phyloP scores from a whole-genome alignment of 1,140 invertebrate genomes.

The Bilobella aurantiaca region DNA sequence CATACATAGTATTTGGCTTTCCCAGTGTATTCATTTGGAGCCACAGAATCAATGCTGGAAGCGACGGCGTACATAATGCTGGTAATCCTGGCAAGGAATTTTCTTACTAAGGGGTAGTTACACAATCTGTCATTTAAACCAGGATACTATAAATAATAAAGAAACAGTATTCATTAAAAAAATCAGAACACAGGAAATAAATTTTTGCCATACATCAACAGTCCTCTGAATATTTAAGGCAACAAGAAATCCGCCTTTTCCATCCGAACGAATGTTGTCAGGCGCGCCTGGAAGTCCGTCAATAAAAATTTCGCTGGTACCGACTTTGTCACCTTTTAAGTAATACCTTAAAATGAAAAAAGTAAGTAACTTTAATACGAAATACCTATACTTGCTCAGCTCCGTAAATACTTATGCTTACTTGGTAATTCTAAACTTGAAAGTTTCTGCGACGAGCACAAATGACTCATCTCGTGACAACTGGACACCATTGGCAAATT shows the following conservation, averaged over 20 bases:
- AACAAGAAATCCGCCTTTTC: slow-evolving; percentile 56
- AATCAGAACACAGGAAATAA: no score
- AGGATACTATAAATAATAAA: slow-evolving; percentile 26
- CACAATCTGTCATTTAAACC: slow-evolving; percentile 38
- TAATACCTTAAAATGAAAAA: slow-evolving; percentile 50
- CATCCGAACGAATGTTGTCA: slow-evolving; percentile 64
- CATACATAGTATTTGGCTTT: slow-evolving; percentile 31
- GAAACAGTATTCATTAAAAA: background rate
- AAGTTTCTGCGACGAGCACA: slow-evolving; percentile 58
- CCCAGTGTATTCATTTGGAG: slow-evolving; percentile 26
- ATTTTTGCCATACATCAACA: slow-evolving; percentile 12
- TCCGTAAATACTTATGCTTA: slow-evolving; percentile 35
- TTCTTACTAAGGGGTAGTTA: slow-evolving; percentile 38
- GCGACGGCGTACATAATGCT: slow-evolving; percentile 30
- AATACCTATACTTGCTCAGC: background rate
- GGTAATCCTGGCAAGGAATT: slow-evolving; percentile 36
- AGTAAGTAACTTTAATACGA: slow-evolving; percentile 7
- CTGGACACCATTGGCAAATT: slow-evolving; percentile 70
- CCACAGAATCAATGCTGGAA: slow-evolving; percentile 19
- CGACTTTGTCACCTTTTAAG: slow-evolving; percentile 59
- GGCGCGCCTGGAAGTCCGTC: slow-evolving; percentile 66
- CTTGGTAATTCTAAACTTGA: slow-evolving; percentile 43
- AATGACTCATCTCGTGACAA: slow-evolving; percentile 63
- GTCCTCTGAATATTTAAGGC: slow-evolving; percentile 44
- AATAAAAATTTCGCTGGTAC: slow-evolving; percentile 60